A percentile compares a stretch with the other conserved stretches of the same genome.
phyloP scores from a whole-genome alignment of 2,797 vertebrate species.

The Austrolebias charrua region DNA sequence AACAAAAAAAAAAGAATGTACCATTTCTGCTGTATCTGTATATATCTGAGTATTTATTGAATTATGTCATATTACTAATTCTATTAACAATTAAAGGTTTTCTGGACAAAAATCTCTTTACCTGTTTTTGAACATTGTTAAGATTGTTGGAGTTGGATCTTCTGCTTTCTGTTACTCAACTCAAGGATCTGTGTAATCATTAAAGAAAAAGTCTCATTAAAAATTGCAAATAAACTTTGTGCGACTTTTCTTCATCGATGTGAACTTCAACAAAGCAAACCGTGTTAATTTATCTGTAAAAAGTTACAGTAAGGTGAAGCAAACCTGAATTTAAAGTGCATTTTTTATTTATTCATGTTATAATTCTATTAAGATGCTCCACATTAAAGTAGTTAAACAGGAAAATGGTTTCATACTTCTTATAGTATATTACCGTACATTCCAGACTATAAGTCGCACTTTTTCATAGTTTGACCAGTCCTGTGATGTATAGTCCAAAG shows the following conservation, averaged over 20 bases:
- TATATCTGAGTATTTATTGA: conserved; percentile 98
- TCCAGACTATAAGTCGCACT: no score
- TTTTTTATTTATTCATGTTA: no score
- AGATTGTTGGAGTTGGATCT: conserved; percentile 71
- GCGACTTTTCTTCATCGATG: conserved; percentile 37
- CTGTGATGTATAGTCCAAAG: no score
- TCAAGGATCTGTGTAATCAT: conserved; percentile 78
- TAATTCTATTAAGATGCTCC: no score
- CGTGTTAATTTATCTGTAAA: no score
- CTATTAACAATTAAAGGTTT: conserved; percentile 93
- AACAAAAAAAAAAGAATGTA: conserved; percentile 90
- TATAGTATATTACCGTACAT: no score
- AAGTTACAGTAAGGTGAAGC: no score
- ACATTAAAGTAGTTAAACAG: no score
- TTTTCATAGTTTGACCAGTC: no score
- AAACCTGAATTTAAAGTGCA: no score
- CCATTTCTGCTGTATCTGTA: conserved; percentile 96
- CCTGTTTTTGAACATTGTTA: conserved; percentile 79
- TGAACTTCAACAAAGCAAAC: neutral
- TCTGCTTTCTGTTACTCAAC: conserved; percentile 73
- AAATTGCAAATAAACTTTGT: conserved; percentile 65
- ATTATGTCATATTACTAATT: conserved; percentile 93
- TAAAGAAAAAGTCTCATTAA: conserved; percentile 68
- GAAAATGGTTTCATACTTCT: no score
- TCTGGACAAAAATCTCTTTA: conserved; percentile 85